phyloP scores from a whole-genome alignment of 2,888 invertebrate genomes.

The Zygaena filipendulae region DNA sequence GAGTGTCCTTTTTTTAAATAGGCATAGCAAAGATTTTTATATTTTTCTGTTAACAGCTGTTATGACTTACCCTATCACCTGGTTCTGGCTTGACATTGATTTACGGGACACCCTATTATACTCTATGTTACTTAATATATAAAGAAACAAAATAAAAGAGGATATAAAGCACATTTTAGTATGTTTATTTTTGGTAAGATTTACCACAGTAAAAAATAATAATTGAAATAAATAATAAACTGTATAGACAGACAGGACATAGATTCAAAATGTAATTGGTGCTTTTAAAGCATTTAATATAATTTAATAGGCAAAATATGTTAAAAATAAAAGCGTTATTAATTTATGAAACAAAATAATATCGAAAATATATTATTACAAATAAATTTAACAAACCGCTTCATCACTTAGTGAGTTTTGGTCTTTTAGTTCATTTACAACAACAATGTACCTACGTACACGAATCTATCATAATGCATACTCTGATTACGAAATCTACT shows the following conservation, averaged over 20 bases:
- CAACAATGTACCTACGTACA: too few species aligned
- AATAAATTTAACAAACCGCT: conserved; percentile 42
- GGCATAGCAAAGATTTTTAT: too few species aligned
- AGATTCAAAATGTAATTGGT: conserved; percentile 68
- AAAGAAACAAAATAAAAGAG: conserved; percentile 36
- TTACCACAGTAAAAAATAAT: conserved; percentile 69
- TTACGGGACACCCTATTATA: too few species aligned
- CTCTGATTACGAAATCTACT: too few species aligned
- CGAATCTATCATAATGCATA: too few species aligned
- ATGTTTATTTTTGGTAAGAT: conserved; percentile 69
- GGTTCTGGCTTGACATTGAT: too few species aligned
- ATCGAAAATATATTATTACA: conserved; percentile 60
- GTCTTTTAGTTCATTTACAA: conserved; percentile 39
- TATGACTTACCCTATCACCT: too few species aligned
- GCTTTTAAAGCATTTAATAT: conserved; percentile 68
- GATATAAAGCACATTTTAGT: conserved; percentile 65
- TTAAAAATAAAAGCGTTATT: conserved; percentile 65
- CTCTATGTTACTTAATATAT: too few species aligned
- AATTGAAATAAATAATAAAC: conserved; percentile 68
- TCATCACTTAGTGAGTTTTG: conserved; percentile 63
- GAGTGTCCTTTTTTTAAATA: too few species aligned
- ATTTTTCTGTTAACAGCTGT: too few species aligned
- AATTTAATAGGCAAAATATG: conserved; percentile 69
- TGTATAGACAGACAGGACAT: conserved; percentile 68
- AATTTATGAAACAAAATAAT: conserved; percentile 61